Conservation (phyloP, 2,888 invertebrate genomes). For the Glyphotaelius pellucidus region DNA sequence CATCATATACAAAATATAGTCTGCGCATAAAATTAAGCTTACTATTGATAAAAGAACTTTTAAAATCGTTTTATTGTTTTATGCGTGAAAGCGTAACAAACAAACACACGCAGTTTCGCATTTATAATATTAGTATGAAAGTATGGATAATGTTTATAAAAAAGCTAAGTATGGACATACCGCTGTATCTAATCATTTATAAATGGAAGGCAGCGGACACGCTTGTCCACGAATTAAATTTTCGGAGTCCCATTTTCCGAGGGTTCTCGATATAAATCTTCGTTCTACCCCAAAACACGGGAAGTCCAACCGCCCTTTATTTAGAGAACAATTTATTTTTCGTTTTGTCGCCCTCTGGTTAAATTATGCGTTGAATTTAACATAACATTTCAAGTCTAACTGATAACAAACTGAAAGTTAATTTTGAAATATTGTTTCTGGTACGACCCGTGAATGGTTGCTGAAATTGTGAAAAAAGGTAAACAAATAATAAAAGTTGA, state of each 20-base stretch:
- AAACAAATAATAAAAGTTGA: background rate
- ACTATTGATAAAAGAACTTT: too few species aligned
- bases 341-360: slow-evolving; percentile 57
- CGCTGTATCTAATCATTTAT: slow-evolving; percentile 37
- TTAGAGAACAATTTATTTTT: slow-evolving; percentile 64
- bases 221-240: slow-evolving; percentile 60
- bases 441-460: background rate
- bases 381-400: slow-evolving; percentile 26
- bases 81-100: too few species aligned
- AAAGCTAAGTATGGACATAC: slow-evolving; percentile 1
- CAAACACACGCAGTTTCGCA: too few species aligned
- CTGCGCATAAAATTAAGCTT: too few species aligned
- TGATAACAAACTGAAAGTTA: slow-evolving; percentile 52
- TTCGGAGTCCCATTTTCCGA: slow-evolving; percentile 41
- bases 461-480: background rate
- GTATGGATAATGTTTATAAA: background rate
- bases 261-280: slow-evolving; percentile 59
- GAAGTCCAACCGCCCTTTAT: slow-evolving; percentile 47
- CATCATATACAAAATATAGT: too few species aligned
- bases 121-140: too few species aligned
- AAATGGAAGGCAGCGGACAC: slow-evolving; percentile 45
- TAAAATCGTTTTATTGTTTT: too few species aligned
- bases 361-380: slow-evolving; percentile 45
- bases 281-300: slow-evolving; percentile 50
- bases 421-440: slow-evolving; percentile 7